Evolutionary conservation across 2,113 vertebrate species (phyloP).

Genomic region (chimpanzee (Pan troglodytes)): NHGRI_mPanTro3-v2.1_pri NC_072401.2:26587501-26588000

Average conservation of each 20-base stretch:
- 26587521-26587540: background rate
- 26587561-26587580: background rate
- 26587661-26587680: constrained; percentile 8
- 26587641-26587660: background rate
- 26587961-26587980: background rate
- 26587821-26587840: background rate
- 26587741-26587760: background rate
- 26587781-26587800: background rate
- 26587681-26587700: background rate
- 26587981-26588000: background rate
- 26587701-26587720: background rate
- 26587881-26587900: background rate
- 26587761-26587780: background rate
- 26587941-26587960: background rate
- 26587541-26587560: constrained; percentile 4
- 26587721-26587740: background rate
- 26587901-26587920: background rate
- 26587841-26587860: background rate
- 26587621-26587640: background rate
- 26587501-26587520: background rate
- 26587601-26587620: background rate
- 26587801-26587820: background rate
- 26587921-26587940: background rate
- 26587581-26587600: background rate
- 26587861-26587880: background rate